Conservation (phyloP, 2,113 vertebrate species). For the Aspidoscelis tigris region DNA sequence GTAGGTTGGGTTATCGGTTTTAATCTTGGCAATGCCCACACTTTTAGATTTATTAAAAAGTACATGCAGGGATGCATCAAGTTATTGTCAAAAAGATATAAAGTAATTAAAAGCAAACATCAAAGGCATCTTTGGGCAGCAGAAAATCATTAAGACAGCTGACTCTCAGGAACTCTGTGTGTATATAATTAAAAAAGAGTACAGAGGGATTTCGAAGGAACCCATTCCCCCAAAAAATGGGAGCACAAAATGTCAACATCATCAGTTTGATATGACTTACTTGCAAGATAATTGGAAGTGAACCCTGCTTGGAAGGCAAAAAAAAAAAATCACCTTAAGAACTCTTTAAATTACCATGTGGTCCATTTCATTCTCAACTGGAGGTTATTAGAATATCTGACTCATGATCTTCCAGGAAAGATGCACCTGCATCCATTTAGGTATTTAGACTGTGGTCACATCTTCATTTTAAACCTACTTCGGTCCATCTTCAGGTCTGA, state of each 20-base stretch:
- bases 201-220: constrained; percentile 19
- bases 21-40: too few species aligned
- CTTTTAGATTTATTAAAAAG: not conserved
- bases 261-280: constrained; percentile 27
- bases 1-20: too few species aligned
- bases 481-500: too few species aligned
- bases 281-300: constrained; percentile 11
- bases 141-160: not conserved
- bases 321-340: constrained; percentile 17
- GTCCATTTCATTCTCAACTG: constrained; percentile 30
- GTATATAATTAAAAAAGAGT: not conserved
- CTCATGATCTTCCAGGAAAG: too few species aligned
- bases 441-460: too few species aligned
- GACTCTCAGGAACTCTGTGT: not conserved
- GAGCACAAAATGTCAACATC: not conserved
- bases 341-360: constrained; percentile 35
- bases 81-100: not conserved
- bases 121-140: not conserved
- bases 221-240: not conserved
- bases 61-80: not conserved
- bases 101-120: constrained; percentile 12
- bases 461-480: too few species aligned
- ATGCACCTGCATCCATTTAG: too few species aligned
- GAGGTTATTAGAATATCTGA: not conserved
- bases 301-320: constrained; percentile 26